Evolutionary conservation across 1,140 invertebrate genomes (phyloP).

Genomic region (Aradophagus sp.): DNA sequence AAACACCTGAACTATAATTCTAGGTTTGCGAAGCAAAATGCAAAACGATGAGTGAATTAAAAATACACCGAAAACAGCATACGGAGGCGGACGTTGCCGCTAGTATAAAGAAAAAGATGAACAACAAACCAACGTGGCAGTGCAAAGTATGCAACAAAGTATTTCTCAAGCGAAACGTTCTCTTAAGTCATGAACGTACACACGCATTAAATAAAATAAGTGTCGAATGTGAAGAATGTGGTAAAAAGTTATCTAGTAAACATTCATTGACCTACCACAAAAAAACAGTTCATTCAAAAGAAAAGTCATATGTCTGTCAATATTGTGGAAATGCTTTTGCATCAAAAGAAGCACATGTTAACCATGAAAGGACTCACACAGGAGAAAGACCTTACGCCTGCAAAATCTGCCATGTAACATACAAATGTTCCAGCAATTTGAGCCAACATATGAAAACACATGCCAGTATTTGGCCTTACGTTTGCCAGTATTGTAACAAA

Average conservation of each 20-base stretch:
- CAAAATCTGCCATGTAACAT: constrained; percentile 68
- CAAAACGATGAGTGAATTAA: constrained; percentile 67
- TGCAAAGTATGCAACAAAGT: constrained; percentile 53
- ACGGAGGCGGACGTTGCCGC: constrained; percentile 58
- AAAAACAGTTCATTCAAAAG: constrained; percentile 74
- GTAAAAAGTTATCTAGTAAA: constrained; percentile 63
- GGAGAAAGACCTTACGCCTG: constrained; percentile 78
- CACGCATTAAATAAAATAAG: constrained; percentile 49
- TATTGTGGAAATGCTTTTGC: constrained; percentile 76
- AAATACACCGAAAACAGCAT: constrained; percentile 63
- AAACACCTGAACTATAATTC: background rate
- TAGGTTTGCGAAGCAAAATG: constrained; percentile 62
- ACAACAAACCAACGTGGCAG: constrained; percentile 50
- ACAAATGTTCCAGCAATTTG: constrained; percentile 67
- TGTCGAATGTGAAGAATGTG: constrained; percentile 62
- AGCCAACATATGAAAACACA: constrained; percentile 72
- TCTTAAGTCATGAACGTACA: constrained; percentile 55
- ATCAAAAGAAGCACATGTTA: constrained; percentile 72
- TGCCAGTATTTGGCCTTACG: constrained; percentile 73
- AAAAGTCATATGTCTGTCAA: constrained; percentile 75
- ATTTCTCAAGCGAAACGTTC: constrained; percentile 47
- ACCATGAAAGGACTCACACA: constrained; percentile 77
- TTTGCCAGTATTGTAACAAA: constrained; percentile 74
- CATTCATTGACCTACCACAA: constrained; percentile 64
- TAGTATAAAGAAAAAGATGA: constrained; percentile 57